Evolutionary conservation across 2,797 vertebrate genomes (phyloP), one percentile per base, ranked within the genome.

Genomic region (Lithobates sylvaticus): DNA sequence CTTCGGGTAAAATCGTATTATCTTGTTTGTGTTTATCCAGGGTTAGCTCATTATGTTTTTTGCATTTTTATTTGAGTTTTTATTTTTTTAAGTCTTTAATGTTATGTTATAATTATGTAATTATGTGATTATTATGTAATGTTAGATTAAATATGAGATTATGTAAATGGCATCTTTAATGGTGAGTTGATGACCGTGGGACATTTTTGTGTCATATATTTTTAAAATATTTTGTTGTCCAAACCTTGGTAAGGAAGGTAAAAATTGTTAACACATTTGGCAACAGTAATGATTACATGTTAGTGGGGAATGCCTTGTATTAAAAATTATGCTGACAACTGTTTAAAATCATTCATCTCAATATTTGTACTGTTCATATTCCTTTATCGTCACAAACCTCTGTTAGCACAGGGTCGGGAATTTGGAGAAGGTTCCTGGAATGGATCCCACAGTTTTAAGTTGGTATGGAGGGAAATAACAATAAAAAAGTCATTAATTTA

Each of bases 401-500:
- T 67, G 68, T 73, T 75, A 58, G 78, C n/a, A 58, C 70, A 21
- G 61, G 86, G 81, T 69, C 42, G 78, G 54, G 81, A 58, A 83
- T 87, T 78, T 84, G 81, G 76, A 84, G 80, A 83, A 78, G 76
- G 47, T 47, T 80, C 61, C 71, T 87, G 86, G 86, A 81, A 70
- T 34, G 3, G 61, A 69, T 80, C 81, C 86, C 81, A 68, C 32
- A 42, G 42, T 42, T 76, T 72, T 72, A 87, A 42, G 64, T 84
- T 70, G 70, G 71, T 87, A 81, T 64, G 32, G 71, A 71, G 81
- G 54, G 70, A 87, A 84, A 84, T 84, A 84, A 84, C 70, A 80
- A 84, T 84, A 84, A 87, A 84, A 72, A 83, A 87, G 81, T 84
- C 58, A 87, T 87, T 80, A 87, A 87, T 87, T 83, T 87, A 87